Conservation (phyloP, 2,797 vertebrate species). For the Circus cinereus region DNA sequence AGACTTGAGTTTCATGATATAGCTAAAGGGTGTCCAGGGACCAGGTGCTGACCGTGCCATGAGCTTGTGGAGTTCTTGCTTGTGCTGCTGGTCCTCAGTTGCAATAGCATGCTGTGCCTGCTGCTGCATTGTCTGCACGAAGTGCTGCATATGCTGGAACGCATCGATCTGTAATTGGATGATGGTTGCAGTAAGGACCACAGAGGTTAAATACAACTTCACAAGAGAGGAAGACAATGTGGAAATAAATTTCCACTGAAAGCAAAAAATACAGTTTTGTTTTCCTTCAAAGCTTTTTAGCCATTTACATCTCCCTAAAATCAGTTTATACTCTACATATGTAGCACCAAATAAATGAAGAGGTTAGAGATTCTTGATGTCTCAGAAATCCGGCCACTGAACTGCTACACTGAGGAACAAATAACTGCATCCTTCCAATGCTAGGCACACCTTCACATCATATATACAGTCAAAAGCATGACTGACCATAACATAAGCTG, state of each 20-base stretch:
- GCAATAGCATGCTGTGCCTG: constrained; percentile 94
- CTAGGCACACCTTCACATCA: neutral
- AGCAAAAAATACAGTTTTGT: neutral
- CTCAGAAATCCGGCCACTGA: neutral
- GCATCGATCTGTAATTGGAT: constrained; percentile 86
- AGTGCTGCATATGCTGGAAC: constrained; percentile 99
- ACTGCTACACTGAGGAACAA: neutral
- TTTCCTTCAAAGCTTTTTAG: neutral
- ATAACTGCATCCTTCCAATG: neutral
- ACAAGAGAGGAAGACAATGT: neutral
- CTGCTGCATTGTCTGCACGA: constrained; percentile 95
- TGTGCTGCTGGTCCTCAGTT: constrained; percentile 93
- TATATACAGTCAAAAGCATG: neutral
- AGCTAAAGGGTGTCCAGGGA: neutral
- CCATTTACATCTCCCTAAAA: neutral
- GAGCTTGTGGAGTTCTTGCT: constrained; percentile 95
- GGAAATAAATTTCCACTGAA: neutral
- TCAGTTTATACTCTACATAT: neutral
- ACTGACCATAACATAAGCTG: neutral
- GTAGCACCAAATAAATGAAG: neutral
- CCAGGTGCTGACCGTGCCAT: constrained; percentile 90
- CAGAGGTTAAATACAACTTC: neutral
- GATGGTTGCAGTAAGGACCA: neutral
- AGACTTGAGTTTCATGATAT: neutral
- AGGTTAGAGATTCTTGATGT: neutral